Conservation (phyloP, 2,797 vertebrate species). For the Peromyscus melanophrys region DNA sequence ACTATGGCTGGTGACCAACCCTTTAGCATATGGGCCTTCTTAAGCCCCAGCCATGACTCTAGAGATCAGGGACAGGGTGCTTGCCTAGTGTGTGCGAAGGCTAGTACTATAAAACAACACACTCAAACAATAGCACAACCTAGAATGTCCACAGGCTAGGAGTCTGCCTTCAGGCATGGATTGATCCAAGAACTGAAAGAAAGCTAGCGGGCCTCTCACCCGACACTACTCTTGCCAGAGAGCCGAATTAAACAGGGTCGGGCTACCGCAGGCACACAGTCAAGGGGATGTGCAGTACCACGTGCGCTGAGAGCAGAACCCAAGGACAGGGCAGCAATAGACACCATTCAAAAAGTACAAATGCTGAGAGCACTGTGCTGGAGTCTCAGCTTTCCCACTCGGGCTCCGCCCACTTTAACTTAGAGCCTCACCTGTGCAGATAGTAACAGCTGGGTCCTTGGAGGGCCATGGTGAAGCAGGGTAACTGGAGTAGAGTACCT, state of each 20-base stretch:
- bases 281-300: not conserved
- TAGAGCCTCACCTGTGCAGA: not conserved
- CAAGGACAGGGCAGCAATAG: no score
- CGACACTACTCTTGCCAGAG: not conserved
- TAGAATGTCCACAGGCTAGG: not conserved
- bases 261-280: not conserved
- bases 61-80: not conserved
- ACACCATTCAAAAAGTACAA: no score
- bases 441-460: not conserved
- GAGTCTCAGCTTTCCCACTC: not conserved
- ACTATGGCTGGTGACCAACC: not conserved
- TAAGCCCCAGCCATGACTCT: not conserved
- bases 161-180: not conserved
- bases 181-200: not conserved
- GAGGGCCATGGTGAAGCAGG: not conserved
- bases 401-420: not conserved
- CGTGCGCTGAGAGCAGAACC: not conserved
- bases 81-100: not conserved
- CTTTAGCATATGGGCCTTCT: not conserved
- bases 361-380: not conserved
- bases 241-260: not conserved
- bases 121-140: not conserved
- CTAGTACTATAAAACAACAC: not conserved
- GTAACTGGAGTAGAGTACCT: accelerated
- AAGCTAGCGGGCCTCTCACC: not conserved